phyloP scores from a whole-genome alignment of 2,797 vertebrate species.

The Pseudochromis fuscus region DNA sequence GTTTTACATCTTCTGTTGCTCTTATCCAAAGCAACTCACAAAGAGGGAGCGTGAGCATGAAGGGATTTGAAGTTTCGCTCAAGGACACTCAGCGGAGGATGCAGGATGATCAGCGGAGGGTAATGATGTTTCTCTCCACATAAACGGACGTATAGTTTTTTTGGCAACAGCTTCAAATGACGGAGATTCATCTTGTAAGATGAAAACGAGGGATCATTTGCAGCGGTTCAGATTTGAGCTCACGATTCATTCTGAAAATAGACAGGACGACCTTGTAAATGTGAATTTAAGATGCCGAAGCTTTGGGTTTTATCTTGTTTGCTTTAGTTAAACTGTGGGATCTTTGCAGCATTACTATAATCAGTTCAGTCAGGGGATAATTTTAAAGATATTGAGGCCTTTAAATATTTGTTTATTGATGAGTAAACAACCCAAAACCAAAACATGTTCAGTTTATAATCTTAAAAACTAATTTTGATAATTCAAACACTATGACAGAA shows the following conservation, averaged over 20 bases:
- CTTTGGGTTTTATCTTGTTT: neutral
- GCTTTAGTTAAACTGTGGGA: neutral
- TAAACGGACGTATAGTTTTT: conserved; percentile 10
- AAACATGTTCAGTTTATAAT: too few species aligned
- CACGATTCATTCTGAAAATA: neutral
- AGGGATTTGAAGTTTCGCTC: conserved; percentile 37
- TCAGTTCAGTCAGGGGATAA: too few species aligned
- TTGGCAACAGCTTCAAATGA: conserved; percentile 27
- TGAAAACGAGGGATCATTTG: conserved; percentile 26
- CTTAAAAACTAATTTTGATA: too few species aligned
- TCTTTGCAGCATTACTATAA: too few species aligned
- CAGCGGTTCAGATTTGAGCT: conserved; percentile 3
- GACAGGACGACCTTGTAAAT: conserved; percentile 35
- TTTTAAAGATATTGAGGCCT: too few species aligned
- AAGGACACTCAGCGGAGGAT: conserved; percentile 46
- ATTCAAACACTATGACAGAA: too few species aligned
- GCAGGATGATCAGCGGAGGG: conserved; percentile 29
- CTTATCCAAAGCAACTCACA: conserved; percentile 21
- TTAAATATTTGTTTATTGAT: too few species aligned
- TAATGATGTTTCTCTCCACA: conserved; percentile 28
- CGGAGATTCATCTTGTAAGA: conserved; percentile 26
- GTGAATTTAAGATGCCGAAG: neutral
- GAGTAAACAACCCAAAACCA: too few species aligned
- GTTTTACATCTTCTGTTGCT: conserved; percentile 19
- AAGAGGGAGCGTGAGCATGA: conserved; percentile 5